Percentiles rank a stretch among this genome's conserved stretches.
phyloP scores from a whole-genome alignment of 2,113 vertebrate species.

The Monopterus albus region DNA sequence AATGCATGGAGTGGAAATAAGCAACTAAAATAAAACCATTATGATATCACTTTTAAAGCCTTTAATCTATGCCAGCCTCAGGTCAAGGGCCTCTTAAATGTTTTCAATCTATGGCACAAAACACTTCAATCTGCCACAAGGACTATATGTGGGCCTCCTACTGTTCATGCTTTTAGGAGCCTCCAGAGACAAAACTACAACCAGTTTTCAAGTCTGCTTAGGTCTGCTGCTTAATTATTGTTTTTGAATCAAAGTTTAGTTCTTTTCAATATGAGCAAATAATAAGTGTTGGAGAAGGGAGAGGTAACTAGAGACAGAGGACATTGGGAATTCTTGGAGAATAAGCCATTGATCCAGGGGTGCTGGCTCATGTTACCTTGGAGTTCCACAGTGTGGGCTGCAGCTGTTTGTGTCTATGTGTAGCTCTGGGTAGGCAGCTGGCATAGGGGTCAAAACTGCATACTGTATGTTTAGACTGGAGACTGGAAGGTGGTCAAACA shows the following conservation, averaged over 20 bases:
- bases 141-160: neutral
- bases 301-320: conserved; percentile 36
- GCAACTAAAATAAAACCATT: conserved; percentile 19
- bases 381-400: conserved; percentile 65
- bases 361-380: conserved; percentile 72
- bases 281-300: conserved; percentile 23
- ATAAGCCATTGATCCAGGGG: conserved; percentile 55
- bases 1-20: neutral
- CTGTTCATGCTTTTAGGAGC: neutral
- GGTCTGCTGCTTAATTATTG: neutral
- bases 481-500: conserved; percentile 20
- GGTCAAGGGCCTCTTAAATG: conserved; percentile 24
- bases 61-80: conserved; percentile 25
- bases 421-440: conserved; percentile 40
- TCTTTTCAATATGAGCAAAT: neutral
- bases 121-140: neutral
- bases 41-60: conserved; percentile 7
- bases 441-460: conserved; percentile 50
- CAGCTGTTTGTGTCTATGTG: conserved; percentile 67
- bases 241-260: conserved; percentile 1
- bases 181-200: neutral
- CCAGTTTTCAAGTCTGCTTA: neutral
- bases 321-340: conserved; percentile 63
- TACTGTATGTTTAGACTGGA: conserved; percentile 63
- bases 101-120: conserved; percentile 35